Conservation (phyloP, 1,140 invertebrate genomes). For the Battus philenor region DNA sequence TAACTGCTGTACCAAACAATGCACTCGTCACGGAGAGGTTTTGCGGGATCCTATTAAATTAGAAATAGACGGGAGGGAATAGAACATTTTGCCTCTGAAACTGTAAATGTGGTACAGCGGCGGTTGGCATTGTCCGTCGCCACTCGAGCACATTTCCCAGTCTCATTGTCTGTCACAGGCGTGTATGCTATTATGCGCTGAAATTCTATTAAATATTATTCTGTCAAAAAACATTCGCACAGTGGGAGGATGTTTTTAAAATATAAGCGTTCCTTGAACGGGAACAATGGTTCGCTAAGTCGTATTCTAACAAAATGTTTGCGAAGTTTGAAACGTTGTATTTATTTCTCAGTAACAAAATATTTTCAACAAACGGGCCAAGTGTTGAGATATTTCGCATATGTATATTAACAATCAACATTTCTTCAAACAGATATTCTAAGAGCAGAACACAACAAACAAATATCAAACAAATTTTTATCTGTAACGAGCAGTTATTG, state of each 20-base stretch:
- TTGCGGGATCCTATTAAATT: constrained; percentile 22
- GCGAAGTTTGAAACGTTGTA: too few species aligned
- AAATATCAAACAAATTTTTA: too few species aligned
- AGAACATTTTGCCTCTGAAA: constrained; percentile 10
- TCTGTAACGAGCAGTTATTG: too few species aligned
- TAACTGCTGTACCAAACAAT: constrained; percentile 19
- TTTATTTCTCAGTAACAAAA: too few species aligned
- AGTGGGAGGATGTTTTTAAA: constrained; percentile 8
- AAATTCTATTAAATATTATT: constrained; percentile 11
- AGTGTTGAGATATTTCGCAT: too few species aligned
- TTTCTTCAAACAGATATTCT: too few species aligned
- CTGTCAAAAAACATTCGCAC: constrained; percentile 7
- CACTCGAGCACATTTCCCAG: constrained; percentile 12
- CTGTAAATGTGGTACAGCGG: constrained; percentile 5
- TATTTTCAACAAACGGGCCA: too few species aligned
- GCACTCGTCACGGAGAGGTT: constrained; percentile 19
- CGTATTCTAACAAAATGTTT: too few species aligned
- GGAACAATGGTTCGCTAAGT: constrained; percentile 5
- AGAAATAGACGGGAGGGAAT: constrained; percentile 15
- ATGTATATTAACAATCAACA: too few species aligned
- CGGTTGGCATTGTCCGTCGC: constrained; percentile 3
- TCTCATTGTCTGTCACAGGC: constrained; percentile 10
- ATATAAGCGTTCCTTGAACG: constrained; percentile 5
- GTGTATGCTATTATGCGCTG: constrained; percentile 9
- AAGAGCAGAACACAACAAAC: too few species aligned